A percentile compares a stretch with the other conserved stretches of the same genome.
These are phyloP conservation scores for Myioborus melanocephalus DNA, from an alignment of 2,797 vertebrate genomes.

Conservation along the genomic window DNA sequence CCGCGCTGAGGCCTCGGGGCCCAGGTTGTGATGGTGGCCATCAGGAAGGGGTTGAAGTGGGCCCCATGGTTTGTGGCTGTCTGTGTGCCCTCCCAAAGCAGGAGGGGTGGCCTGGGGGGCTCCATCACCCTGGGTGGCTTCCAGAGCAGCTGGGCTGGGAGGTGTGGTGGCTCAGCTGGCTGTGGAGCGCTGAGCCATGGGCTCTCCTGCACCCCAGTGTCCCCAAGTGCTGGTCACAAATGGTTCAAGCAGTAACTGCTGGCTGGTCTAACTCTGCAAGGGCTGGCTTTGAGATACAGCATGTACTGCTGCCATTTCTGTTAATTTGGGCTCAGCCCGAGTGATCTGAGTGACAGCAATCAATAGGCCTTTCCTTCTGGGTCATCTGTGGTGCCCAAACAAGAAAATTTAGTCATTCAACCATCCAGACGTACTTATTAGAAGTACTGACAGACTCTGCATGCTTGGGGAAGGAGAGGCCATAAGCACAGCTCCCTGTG, in stretches of 20 bases:
- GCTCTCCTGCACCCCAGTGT: rapidly evolving
- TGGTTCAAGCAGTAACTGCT: neutral
- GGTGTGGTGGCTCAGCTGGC: rapidly evolving
- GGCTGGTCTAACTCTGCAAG: neutral
- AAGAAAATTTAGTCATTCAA: neutral
- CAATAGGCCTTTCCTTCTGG: neutral
- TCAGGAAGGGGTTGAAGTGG: rapidly evolving
- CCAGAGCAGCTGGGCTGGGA: neutral
- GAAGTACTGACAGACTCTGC: neutral
- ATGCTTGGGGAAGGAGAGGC: neutral
- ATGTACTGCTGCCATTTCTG: neutral
- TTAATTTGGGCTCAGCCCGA: neutral
- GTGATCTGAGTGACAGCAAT: neutral
- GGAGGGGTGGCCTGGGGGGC: neutral
- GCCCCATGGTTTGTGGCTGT: rapidly evolving
- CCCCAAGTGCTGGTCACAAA: neutral
- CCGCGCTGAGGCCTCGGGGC: rapidly evolving
- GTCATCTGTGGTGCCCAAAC: too few relatives aligned
- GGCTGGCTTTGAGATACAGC: neutral
- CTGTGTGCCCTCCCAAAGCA: neutral
- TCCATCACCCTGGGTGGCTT: neutral
- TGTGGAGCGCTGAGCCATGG: neutral
- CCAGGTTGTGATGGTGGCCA: rapidly evolving
- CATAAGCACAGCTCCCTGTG: rapidly evolving
- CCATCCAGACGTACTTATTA: rapidly evolving